Percentiles rank a stretch among this genome's conserved stretches.
These are phyloP conservation scores for Acanthurus tractus DNA, from an alignment of 2,797 vertebrate genomes.

Conservation along the genomic window DNA sequence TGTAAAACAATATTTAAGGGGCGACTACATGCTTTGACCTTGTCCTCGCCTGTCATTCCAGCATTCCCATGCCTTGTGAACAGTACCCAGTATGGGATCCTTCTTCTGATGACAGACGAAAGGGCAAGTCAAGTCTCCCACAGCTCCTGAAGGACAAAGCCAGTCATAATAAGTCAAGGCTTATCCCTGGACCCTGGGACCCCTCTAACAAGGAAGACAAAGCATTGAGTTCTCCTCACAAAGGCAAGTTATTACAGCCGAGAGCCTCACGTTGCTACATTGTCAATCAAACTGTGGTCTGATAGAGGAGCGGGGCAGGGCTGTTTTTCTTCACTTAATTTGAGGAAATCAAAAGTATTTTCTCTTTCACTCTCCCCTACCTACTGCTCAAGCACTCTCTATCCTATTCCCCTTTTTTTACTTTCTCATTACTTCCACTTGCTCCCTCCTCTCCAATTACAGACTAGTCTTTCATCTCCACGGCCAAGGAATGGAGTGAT, in stretches of 20 bases:
- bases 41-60: conserved; percentile 62
- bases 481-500: conserved; percentile 86
- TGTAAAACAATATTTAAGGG: conserved; percentile 28
- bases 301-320: conserved; percentile 60
- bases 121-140: conserved; percentile 80
- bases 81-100: conserved; percentile 68
- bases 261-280: conserved; percentile 77
- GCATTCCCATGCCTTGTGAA: conserved; percentile 62
- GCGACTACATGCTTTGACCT: conserved; percentile 37
- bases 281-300: conserved; percentile 82
- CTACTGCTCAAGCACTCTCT: conserved; percentile 76
- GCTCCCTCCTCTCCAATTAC: conserved; percentile 84
- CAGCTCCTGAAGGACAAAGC: conserved; percentile 81
- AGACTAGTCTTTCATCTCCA: conserved; percentile 85
- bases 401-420: conserved; percentile 62
- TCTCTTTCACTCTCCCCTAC: conserved; percentile 73
- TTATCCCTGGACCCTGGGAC: conserved; percentile 74
- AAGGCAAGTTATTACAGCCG: conserved; percentile 82
- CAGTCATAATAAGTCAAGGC: conserved; percentile 82
- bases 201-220: conserved; percentile 78
- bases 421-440: conserved; percentile 84
- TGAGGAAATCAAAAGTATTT: conserved; percentile 85
- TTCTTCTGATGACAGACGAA: conserved; percentile 76
- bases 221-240: conserved; percentile 72
- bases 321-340: conserved; percentile 85